Evolutionary conservation across 2,888 invertebrate species (phyloP), one percentile per base, ranked within the genome.

Genomic region (Cybosia mesomella): DNA sequence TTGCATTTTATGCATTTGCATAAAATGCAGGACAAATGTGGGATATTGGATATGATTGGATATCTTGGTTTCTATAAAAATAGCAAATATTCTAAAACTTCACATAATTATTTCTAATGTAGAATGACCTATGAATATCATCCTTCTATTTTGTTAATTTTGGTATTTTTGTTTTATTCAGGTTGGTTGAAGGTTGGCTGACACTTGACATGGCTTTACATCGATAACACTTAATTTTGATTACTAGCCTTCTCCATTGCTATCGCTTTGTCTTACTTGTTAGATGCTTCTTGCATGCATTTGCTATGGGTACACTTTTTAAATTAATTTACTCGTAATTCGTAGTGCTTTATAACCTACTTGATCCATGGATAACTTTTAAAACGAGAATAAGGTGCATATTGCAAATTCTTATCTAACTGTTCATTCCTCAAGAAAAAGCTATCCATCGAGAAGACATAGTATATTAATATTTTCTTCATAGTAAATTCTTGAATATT

Each of bases 111-210:
- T 34, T 10, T 34, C 9, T 34, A 1, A 49, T 18, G 15, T 49
- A 49, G 5, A 15, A 18, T 43, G 2, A 8, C 7, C 5, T 18
- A n/a, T 49, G 18, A 18, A 4, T n/a, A 21, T n/a, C 8, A 21
- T 55, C 1, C 58, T 0, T 58, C 60, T 21, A 28, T 58, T 10
- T 66, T 10, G 57, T 61, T 71, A 71, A 77, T 63, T 43, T 57
- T 24, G 68, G 59, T 60, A 67, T 36, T 80, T 77, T 75, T 71
- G 34, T 80, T 75, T 61, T 67, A 39, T 80, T 64, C 71, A 79
- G 79, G 81, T 78, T 75, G 78, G 69, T 80, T 80, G 70, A 28
- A 36, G 71, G n/a, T 59, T 60, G 72, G 73, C 81, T 69, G 75
- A 18, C 62, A 55, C 15, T 65, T 63, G 68, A 60, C 55, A 68